These are phyloP conservation scores for Mormyrops attenuatus DNA, from an alignment of 2,797 vertebrate species.

Conservation along the genomic window DNA sequence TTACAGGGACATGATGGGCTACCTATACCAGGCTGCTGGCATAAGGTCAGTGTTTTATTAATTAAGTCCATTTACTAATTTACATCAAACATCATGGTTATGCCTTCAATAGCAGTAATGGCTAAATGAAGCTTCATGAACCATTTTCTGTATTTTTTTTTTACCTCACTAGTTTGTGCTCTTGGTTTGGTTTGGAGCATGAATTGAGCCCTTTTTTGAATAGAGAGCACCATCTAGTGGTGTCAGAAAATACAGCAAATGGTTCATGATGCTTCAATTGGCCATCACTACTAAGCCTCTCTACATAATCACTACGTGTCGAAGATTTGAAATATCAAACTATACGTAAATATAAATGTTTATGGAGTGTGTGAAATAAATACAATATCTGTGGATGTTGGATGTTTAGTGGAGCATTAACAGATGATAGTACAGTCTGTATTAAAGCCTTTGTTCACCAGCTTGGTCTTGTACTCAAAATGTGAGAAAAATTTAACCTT, in stretches of 20 bases:
- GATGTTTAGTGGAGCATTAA: background rate
- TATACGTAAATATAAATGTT: background rate
- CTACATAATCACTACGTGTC: background rate
- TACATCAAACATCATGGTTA: background rate
- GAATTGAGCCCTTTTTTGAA: background rate
- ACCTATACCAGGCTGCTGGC: constrained; percentile 76
- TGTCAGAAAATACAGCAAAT: background rate
- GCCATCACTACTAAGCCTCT: background rate
- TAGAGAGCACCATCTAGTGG: background rate
- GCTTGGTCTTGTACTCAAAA: background rate
- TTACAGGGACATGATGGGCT: constrained; percentile 70
- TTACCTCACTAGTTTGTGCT: background rate
- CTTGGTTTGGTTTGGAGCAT: background rate
- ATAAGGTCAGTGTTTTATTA: constrained; percentile 59
- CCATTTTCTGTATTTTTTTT: background rate
- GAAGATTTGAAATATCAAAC: background rate
- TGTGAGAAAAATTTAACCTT: background rate
- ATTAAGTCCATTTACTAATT: background rate
- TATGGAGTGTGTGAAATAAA: background rate
- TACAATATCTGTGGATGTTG: background rate
- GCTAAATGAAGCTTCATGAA: background rate
- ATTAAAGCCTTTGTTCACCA: background rate
- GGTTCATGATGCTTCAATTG: background rate
- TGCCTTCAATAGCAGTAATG: background rate
- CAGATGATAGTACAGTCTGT: background rate